phyloP scores from a whole-genome alignment of 2,797 vertebrate genomes.

The Ptychadena robeensis region DNA sequence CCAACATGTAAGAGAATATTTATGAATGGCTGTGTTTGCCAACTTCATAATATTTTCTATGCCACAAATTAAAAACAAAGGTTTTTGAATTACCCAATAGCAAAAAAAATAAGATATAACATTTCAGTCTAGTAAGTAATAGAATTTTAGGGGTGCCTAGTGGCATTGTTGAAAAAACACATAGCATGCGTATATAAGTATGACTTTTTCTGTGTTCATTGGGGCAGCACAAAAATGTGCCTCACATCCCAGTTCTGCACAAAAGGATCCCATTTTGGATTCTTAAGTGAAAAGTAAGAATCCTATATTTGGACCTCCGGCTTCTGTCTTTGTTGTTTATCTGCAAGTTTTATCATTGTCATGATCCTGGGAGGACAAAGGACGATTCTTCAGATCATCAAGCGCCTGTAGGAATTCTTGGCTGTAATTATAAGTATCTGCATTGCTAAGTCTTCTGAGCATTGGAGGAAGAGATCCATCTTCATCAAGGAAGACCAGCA shows the following conservation, averaged over 20 bases:
- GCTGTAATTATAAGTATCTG: slow-evolving; percentile 25
- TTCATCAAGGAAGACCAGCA: slow-evolving; percentile 38
- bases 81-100: no score
- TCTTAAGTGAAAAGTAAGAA: background rate
- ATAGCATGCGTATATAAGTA: no score
- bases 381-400: slow-evolving; percentile 20
- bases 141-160: no score
- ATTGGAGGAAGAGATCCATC: slow-evolving; percentile 32
- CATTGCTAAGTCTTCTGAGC: slow-evolving; percentile 10
- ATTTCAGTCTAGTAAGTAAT: no score
- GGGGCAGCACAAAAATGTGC: background rate
- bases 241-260: background rate
- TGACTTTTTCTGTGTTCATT: no score
- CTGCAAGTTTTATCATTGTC: background rate
- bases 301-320: background rate
- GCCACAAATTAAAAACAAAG: no score
- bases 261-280: background rate
- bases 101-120: no score
- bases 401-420: slow-evolving; percentile 52
- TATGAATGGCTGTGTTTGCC: no score
- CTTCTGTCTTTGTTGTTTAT: background rate
- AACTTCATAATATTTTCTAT: no score
- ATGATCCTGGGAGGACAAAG: background rate
- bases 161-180: no score
- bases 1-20: no score